A percentile compares a stretch with the other conserved stretches of the same genome.
These are phyloP conservation scores for Monomorium pharaonis DNA, from an alignment of 1,140 invertebrate genomes.

Conservation along the genomic window DNA sequence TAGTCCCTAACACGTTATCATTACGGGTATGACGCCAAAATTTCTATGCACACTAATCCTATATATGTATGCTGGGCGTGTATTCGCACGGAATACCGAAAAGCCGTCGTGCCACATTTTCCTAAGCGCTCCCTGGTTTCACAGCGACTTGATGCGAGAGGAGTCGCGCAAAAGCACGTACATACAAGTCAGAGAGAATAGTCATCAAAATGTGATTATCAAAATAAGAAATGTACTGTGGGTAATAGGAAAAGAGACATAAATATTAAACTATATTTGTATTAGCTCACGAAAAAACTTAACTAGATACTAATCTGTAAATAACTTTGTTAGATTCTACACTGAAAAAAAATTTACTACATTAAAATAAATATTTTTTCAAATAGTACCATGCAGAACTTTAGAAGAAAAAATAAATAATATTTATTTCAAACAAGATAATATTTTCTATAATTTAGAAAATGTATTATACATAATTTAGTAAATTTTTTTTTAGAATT, in stretches of 20 bases:
- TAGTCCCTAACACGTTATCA: conserved; percentile 66
- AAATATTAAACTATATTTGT: neutral
- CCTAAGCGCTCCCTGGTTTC: neutral
- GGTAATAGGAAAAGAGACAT: neutral
- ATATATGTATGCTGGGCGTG: conserved; percentile 10
- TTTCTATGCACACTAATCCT: conserved; percentile 22
- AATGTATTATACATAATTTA: no score
- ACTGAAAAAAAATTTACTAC: no score
- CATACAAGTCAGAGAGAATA: neutral
- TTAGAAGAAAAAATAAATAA: no score
- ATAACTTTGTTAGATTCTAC: no score
- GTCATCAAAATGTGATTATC: neutral
- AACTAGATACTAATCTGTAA: no score
- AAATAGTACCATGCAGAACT: no score
- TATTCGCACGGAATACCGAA: neutral
- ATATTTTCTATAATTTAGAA: no score
- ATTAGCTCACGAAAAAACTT: neutral
- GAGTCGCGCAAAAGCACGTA: neutral
- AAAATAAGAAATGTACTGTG: neutral
- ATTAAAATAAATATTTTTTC: no score
- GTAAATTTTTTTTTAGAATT: no score
- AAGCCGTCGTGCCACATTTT: neutral
- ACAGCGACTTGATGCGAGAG: neutral
- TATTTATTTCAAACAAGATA: no score
- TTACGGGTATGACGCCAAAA: conserved; percentile 63